Evolutionary conservation across 2,888 invertebrate species (phyloP).

Genomic region (Eupithecia vulgata): DNA sequence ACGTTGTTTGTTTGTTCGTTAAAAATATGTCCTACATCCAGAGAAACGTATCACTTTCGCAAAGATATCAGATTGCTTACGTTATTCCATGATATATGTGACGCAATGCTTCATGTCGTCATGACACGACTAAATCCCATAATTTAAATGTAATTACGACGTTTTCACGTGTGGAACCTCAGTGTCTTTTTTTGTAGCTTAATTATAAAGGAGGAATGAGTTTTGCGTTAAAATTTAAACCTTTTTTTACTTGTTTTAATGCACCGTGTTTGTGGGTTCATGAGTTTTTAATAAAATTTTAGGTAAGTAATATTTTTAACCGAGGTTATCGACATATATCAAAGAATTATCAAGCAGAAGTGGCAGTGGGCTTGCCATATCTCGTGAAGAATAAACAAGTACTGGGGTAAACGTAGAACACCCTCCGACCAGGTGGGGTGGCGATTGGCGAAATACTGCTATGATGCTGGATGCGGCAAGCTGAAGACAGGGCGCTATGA

Average conservation of each 20-base stretch:
- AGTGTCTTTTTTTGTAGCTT: constrained; percentile 21
- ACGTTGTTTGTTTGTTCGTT: background rate
- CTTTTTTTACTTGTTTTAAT: background rate
- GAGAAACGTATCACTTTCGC: background rate
- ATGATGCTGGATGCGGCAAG: no score
- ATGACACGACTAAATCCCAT: constrained; percentile 39
- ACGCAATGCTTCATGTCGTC: constrained; percentile 20
- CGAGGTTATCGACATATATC: no score
- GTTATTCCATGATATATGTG: constrained; percentile 20
- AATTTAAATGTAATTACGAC: constrained; percentile 39
- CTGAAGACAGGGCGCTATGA: no score
- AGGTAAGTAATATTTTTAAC: background rate
- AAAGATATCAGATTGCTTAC: background rate
- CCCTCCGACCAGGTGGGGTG: no score
- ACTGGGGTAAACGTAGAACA: no score
- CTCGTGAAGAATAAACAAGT: no score
- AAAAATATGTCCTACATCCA: background rate
- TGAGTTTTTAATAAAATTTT: background rate
- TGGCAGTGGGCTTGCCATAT: no score
- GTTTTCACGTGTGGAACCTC: constrained; percentile 34
- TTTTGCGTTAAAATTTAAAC: background rate
- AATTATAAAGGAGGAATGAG: background rate
- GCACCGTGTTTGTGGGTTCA: background rate
- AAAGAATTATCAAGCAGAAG: no score
- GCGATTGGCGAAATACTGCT: no score